phyloP scores from a whole-genome alignment of 2,113 vertebrate genomes.

The Oreotrochilus melanogaster region DNA sequence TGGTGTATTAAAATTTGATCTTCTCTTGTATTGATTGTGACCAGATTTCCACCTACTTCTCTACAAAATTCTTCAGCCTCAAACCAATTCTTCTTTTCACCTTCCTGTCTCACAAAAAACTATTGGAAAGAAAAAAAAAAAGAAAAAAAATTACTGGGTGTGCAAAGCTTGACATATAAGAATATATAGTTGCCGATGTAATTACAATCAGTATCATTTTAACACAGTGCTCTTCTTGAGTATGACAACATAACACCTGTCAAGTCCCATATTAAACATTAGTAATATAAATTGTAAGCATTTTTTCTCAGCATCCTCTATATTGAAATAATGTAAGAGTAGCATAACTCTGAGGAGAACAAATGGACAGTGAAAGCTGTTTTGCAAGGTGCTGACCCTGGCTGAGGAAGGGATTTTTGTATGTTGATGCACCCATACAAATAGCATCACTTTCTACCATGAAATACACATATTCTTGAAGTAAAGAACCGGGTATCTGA shows the following conservation, averaged over 20 bases:
- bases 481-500: neutral
- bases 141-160: neutral
- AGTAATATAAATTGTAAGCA: neutral
- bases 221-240: neutral
- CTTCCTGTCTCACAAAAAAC: slow-evolving; percentile 69
- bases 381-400: neutral
- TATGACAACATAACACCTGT: neutral
- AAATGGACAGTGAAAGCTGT: neutral
- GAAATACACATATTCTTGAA: neutral
- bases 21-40: slow-evolving; percentile 79
- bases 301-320: neutral
- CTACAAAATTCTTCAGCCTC: slow-evolving; percentile 87
- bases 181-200: neutral
- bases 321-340: neutral
- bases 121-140: neutral
- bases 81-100: slow-evolving; percentile 85
- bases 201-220: neutral
- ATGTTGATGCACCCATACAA: neutral
- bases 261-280: neutral
- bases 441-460: neutral
- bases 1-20: slow-evolving; percentile 69
- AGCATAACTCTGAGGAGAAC: neutral
- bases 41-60: slow-evolving; percentile 85
- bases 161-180: neutral
- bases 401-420: neutral